Evolutionary conservation across 2,888 invertebrate species (phyloP).

Genomic region (Tetragonisca angustula): DNA sequence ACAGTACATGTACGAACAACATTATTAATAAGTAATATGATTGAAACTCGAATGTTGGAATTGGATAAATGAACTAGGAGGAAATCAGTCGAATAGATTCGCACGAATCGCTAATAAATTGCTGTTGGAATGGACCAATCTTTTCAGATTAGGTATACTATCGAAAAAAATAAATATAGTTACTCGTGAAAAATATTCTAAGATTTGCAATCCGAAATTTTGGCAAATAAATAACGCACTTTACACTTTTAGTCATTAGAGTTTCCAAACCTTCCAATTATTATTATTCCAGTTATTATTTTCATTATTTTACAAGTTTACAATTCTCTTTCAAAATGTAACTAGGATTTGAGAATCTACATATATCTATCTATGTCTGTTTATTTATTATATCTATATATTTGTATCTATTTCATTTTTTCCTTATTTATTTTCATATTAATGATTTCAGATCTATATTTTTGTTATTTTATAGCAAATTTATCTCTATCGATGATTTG

Average conservation of each 20-base stretch:
- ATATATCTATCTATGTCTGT: too few relatives aligned
- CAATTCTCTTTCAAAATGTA: neutral
- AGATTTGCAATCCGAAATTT: neutral
- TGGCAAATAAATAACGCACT: neutral
- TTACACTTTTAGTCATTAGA: neutral
- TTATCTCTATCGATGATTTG: too few relatives aligned
- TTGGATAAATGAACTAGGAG: neutral
- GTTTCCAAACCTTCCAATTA: neutral
- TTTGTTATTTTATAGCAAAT: too few relatives aligned
- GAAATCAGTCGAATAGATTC: neutral
- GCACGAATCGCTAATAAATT: neutral
- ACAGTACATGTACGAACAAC: conserved; percentile 14
- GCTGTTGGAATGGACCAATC: conserved; percentile 22
- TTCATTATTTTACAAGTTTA: neutral
- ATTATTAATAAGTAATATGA: conserved; percentile 40
- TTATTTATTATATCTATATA: too few relatives aligned
- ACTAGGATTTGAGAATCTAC: too few relatives aligned
- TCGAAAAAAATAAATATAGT: neutral
- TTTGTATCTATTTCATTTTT: too few relatives aligned
- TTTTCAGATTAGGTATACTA: neutral
- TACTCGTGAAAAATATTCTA: neutral
- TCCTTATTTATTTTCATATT: too few relatives aligned
- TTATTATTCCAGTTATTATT: neutral
- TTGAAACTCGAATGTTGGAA: neutral
- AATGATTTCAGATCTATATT: too few relatives aligned